Evolutionary conservation across 2,797 vertebrate genomes (phyloP).

Genomic region (Chloroceryle inda): DNA sequence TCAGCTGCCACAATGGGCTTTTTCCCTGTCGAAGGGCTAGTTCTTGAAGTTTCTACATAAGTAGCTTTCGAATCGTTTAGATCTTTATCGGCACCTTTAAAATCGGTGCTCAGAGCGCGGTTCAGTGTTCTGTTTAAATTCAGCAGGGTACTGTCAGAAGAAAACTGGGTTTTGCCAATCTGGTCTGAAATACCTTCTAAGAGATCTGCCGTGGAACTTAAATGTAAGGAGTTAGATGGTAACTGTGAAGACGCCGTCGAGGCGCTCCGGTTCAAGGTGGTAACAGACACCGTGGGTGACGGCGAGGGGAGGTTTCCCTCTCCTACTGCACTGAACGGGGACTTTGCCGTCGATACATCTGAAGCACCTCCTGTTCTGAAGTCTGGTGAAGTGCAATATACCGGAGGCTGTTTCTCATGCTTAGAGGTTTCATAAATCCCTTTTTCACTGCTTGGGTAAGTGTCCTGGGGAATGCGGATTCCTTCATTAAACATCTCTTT

Average conservation of each 20-base stretch:
- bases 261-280: constrained; percentile 78
- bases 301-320: constrained; percentile 83
- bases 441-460: constrained; percentile 72
- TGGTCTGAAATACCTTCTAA: constrained; percentile 80
- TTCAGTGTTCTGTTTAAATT: constrained; percentile 67
- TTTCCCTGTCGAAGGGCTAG: constrained; percentile 72
- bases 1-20: constrained; percentile 76
- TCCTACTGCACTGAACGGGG: constrained; percentile 82
- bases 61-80: constrained; percentile 70
- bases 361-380: constrained; percentile 82
- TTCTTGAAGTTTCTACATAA: constrained; percentile 75
- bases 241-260: constrained; percentile 74
- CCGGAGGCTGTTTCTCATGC: constrained; percentile 81
- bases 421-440: constrained; percentile 76
- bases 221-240: constrained; percentile 71
- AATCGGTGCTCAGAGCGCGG: constrained; percentile 66
- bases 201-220: constrained; percentile 75
- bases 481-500: constrained; percentile 78
- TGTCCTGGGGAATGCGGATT: constrained; percentile 68
- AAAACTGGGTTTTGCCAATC: constrained; percentile 74
- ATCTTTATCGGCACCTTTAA: constrained; percentile 76
- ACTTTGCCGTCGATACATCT: constrained; percentile 80
- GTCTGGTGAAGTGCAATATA: constrained; percentile 86
- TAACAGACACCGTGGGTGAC: constrained; percentile 80
- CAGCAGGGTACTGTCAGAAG: constrained; percentile 73